phyloP scores from a whole-genome alignment of 1,140 invertebrate species.

The Aporrectodea caliginosa region DNA sequence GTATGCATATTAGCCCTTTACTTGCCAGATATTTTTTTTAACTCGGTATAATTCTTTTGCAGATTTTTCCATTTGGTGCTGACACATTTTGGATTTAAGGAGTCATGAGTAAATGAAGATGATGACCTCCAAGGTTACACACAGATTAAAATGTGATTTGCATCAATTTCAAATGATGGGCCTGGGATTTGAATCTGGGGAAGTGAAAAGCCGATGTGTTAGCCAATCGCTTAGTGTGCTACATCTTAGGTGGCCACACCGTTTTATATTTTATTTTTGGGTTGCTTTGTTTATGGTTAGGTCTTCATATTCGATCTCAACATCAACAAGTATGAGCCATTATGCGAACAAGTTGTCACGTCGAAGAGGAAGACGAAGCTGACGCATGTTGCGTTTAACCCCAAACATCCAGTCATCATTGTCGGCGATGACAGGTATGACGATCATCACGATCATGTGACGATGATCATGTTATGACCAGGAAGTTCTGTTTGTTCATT shows the following conservation, averaged over 20 bases:
- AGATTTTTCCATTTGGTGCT: no score
- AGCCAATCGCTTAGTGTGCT: background rate
- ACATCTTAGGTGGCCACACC: background rate
- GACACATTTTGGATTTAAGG: no score
- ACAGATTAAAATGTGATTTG: background rate
- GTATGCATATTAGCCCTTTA: no score
- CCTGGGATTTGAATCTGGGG: background rate
- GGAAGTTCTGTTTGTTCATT: no score
- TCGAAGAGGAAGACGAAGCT: conserved; percentile 76
- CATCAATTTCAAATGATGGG: background rate
- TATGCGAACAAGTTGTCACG: conserved; percentile 80
- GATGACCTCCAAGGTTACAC: no score
- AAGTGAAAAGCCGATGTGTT: background rate
- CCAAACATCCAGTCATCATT: conserved; percentile 75
- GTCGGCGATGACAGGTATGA: conserved; percentile 89
- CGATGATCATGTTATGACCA: no score
- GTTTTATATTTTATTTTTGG: no score
- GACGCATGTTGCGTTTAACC: conserved; percentile 81
- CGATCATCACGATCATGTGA: no score
- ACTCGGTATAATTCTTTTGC: no score
- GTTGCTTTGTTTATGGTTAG: conserved; percentile 37
- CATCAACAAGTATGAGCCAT: conserved; percentile 83
- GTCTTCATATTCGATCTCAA: conserved; percentile 78
- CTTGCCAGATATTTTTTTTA: no score
- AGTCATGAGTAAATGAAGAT: no score